Conservation (phyloP, 2,113 vertebrate genomes). For the Alexandromys fortis region DNA sequence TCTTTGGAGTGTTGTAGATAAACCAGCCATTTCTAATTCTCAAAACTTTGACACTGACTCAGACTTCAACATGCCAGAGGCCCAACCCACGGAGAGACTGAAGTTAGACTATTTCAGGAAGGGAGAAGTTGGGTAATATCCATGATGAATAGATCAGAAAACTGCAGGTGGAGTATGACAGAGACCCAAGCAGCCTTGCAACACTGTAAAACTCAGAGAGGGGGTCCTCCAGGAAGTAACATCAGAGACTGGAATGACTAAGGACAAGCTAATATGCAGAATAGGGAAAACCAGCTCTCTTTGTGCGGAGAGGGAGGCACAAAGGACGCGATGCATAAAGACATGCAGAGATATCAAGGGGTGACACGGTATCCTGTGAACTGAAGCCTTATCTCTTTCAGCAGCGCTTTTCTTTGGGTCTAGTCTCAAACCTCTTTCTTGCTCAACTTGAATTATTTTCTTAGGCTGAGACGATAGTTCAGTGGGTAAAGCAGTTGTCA, state of each 20-base stretch:
- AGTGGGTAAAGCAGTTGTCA: neutral
- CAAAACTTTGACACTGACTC: neutral
- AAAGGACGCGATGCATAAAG: neutral
- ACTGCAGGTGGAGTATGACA: neutral
- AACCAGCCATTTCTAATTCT: conserved; percentile 8
- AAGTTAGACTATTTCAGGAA: neutral
- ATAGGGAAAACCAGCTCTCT: neutral
- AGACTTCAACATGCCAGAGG: neutral
- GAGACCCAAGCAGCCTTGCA: neutral
- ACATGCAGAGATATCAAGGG: neutral
- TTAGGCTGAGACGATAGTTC: neutral
- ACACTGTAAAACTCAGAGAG: neutral
- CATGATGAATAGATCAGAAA: neutral
- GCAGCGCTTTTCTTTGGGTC: neutral
- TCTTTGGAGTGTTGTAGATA: neutral
- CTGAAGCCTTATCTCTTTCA: neutral
- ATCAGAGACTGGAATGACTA: neutral
- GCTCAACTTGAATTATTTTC: neutral
- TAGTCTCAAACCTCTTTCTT: neutral
- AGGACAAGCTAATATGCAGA: neutral
- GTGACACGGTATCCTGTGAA: neutral
- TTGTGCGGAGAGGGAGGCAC: neutral
- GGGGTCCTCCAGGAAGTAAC: neutral
- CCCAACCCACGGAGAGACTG: neutral
- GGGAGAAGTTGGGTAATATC: neutral